These are phyloP conservation scores for Aleiodes leptofemur DNA, from an alignment of 2,888 invertebrate species.

Conservation along the genomic window DNA sequence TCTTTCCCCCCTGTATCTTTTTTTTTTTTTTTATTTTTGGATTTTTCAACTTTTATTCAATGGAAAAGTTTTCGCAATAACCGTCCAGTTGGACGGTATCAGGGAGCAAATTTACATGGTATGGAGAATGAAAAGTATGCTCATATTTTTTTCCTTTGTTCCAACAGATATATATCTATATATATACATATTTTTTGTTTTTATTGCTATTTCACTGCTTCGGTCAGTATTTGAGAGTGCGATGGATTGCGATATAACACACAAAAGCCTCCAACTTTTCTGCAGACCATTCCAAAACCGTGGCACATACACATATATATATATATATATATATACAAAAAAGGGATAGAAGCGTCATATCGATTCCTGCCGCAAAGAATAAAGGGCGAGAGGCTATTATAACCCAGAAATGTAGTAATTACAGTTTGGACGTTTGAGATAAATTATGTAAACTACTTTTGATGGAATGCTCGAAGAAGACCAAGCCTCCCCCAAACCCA, in stretches of 20 bases:
- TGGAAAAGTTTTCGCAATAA: slow-evolving; percentile 17
- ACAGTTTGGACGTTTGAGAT: slow-evolving; percentile 60
- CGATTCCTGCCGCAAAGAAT: slow-evolving; percentile 6
- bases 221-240: neutral
- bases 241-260: neutral
- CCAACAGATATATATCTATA: neutral
- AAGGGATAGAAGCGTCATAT: slow-evolving; percentile 15
- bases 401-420: slow-evolving; percentile 60
- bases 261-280: slow-evolving; percentile 19
- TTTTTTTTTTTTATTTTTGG: too few species aligned
- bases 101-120: slow-evolving; percentile 28
- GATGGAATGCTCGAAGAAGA: slow-evolving; percentile 1
- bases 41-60: neutral
- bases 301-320: too few species aligned
- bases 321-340: neutral
- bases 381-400: slow-evolving; percentile 2
- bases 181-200: neutral
- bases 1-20: too few species aligned
- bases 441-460: slow-evolving; percentile 59
- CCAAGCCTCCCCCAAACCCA: neutral
- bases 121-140: slow-evolving; percentile 29
- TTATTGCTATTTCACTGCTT: slow-evolving; percentile 6
- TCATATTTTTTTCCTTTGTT: slow-evolving; percentile 32
- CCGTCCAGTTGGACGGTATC: neutral
- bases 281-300: neutral